Base-by-base conservation (phyloP, 2,888 invertebrate species). In the Cremastinae sp. region DNA sequence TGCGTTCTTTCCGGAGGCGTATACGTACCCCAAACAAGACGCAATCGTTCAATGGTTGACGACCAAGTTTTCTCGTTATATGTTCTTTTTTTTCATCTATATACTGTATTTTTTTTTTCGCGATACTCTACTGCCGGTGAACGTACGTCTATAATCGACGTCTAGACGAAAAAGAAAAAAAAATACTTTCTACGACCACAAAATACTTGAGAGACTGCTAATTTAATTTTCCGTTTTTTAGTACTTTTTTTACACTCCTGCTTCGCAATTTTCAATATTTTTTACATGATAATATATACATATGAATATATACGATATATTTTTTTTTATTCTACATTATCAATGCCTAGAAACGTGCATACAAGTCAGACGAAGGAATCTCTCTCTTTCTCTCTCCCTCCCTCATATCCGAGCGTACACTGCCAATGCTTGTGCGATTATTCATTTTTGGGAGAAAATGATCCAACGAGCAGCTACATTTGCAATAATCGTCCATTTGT, bases 371-470 rank as follows among this genome's bases (percentile, higher is more conserved):
- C 18, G 38, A 69, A 53, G 53, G 45, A 70, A 53, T 68, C 61
- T 74, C 62, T 82, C 83, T 49, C 62, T 65, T 49, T 58, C 72
- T 58, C 49, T 71, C 70, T 75, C 75, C 82, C n/a, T 34, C 12
- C 36, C 43, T 20, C 47, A 3, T 61, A 18, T 79, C 78, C 81
- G 82, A 84, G 84, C 83, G 83, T 82, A 81, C 84, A 87, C 87
- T 87, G 87, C 87, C 87, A 83, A 84, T 80, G 80, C 83, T 85
- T 80, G 69, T 43, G 56, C 56, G 36, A 22, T 36, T 66, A 16
- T 53, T 38, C 34, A 45, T 36, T 47, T 45, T n/a, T 10, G 5
- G 43, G 61, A 53, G 56, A 22, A 64, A 36, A 14, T 18, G 69
- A 61, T 69, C 54, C 74, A 71, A 58, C 74, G 69, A 70, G 66